Base-by-base conservation (phyloP, 2,888 invertebrate species). In the Xestia ashworthii region DNA sequence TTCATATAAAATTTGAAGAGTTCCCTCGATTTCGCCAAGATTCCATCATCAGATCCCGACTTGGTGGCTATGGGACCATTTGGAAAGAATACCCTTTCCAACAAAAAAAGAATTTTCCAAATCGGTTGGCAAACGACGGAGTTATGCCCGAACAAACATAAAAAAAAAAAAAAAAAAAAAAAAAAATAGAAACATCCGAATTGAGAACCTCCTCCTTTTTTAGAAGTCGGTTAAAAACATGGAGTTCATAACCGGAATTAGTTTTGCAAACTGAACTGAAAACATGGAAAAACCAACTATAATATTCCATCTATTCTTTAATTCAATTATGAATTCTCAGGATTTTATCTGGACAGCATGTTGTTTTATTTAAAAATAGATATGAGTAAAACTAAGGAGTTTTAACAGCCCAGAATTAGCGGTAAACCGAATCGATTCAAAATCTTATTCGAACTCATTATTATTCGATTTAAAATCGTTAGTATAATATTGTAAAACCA, bases 381-480 rank as follows among this genome's bases (percentile, higher is more conserved):
- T 16, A 50, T 71, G 32, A 53, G 22, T 73, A 5, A 72, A 53
- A 38, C 22, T 32, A 14, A 68, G 12, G 44, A 48, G n/a, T 38
- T 65, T 19, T 70, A 5, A 71, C 32, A 71, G 53, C 38, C 25
- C 41, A 55, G 50, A 46, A 70, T 62, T 73, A 73, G 55, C 60
- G 58, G 85, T 60, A 64, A 72, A 71, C 32, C 0, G n/a, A 74
- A 73, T 74, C 58, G 53, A 78, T 64, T 58, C 38, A 74, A 71
- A 62, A 78, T 78, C 38, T 12, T 74, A 62, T 69, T 77, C 53
- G 12, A 75, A 55, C 62, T 74, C 78, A 81, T 82, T 80, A 86
- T 74, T 78, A 87, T 86, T 85, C 80, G 41, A 83, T 71, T 78
- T 76, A 62, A 66, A 60, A 64, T 81, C 64, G 53, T 81, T 80